Percentiles rank a stretch among this genome's conserved stretches.
phyloP scores from a whole-genome alignment of 2,888 invertebrate genomes.

The Andrena minutula region DNA sequence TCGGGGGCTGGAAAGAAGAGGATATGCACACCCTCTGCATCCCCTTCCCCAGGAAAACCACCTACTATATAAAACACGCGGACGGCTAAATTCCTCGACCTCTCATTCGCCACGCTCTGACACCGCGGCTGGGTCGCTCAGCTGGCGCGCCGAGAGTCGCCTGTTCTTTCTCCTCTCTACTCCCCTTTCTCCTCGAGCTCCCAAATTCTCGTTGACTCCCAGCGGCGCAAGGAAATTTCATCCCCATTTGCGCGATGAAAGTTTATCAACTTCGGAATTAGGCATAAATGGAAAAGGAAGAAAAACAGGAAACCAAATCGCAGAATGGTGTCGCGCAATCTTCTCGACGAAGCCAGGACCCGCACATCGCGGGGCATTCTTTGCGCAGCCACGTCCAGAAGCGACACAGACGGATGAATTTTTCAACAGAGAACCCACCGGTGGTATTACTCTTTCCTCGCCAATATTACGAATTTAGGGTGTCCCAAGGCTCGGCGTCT shows the following conservation, averaged over 20 bases:
- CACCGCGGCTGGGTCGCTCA: background rate
- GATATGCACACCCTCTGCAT: background rate
- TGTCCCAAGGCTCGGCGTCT: background rate
- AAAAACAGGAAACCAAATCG: background rate
- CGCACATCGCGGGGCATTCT: background rate
- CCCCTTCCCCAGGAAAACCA: background rate
- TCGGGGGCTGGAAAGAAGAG: background rate
- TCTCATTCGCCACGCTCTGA: background rate
- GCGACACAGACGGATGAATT: constrained; percentile 10
- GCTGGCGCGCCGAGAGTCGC: background rate
- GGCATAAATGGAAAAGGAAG: background rate
- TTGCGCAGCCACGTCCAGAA: background rate
- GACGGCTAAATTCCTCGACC: constrained; percentile 16
- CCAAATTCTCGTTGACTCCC: background rate
- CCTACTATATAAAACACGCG: background rate
- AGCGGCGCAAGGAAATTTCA: background rate
- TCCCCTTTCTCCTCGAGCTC: background rate
- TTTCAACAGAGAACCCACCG: background rate
- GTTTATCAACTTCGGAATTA: background rate
- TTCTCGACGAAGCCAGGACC: background rate
- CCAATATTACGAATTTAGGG: constrained; percentile 41
- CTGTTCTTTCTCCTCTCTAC: background rate
- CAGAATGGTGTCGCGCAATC: background rate
- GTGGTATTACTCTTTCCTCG: background rate
- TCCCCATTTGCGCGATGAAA: constrained; percentile 1